Conservation (phyloP, 2,888 invertebrate species). For the Monochamus alternatus region DNA sequence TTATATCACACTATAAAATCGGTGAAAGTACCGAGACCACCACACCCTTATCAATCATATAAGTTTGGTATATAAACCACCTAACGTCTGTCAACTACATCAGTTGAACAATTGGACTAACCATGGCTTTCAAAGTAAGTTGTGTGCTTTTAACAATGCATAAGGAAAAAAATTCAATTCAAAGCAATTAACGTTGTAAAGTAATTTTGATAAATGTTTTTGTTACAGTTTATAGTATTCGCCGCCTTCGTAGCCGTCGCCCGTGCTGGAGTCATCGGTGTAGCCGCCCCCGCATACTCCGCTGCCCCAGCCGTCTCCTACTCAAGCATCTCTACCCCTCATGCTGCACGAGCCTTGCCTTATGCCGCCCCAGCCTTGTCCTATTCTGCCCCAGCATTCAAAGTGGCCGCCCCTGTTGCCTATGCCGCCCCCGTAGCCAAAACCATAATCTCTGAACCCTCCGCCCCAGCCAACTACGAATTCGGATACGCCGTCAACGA, state of each 20-base stretch:
- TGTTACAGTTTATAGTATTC: slow-evolving; percentile 50
- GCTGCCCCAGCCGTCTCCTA: slow-evolving; percentile 62
- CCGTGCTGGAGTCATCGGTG: slow-evolving; percentile 39
- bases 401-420: slow-evolving; percentile 37
- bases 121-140: slow-evolving; percentile 23
- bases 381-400: slow-evolving; percentile 28
- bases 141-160: background rate
- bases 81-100: background rate
- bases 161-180: background rate
- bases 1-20: slow-evolving; percentile 13
- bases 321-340: slow-evolving; percentile 44
- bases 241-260: slow-evolving; percentile 52
- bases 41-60: slow-evolving; percentile 12
- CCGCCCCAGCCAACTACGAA: slow-evolving; percentile 61
- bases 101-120: slow-evolving; percentile 1
- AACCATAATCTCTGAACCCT: slow-evolving; percentile 55
- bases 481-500: slow-evolving; percentile 60
- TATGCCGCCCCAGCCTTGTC: slow-evolving; percentile 41
- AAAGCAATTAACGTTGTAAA: background rate
- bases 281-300: slow-evolving; percentile 68
- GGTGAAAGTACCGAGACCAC: slow-evolving; percentile 6
- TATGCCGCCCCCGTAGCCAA: slow-evolving; percentile 42
- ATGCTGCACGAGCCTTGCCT: slow-evolving; percentile 49
- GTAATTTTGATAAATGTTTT: slow-evolving; percentile 10
- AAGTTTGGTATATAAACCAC: slow-evolving; percentile 13